These are phyloP conservation scores for Alouatta palliata DNA, from an alignment of 2,113 vertebrate species.

Conservation along the genomic window DNA sequence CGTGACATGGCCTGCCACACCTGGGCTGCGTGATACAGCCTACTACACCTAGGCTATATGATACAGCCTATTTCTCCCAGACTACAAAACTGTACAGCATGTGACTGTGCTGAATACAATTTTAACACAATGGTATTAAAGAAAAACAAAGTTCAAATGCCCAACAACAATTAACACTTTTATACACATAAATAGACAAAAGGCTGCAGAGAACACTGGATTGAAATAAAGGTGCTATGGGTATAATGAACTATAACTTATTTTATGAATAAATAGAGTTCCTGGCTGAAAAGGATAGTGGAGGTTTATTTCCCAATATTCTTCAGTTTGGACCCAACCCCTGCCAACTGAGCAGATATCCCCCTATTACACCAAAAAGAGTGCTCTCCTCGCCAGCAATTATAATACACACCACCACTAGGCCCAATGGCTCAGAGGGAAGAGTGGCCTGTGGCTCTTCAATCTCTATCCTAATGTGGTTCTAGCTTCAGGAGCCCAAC, in stretches of 20 bases:
- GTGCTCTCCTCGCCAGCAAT: not conserved
- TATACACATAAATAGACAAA: conserved; percentile 33
- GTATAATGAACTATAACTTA: not conserved
- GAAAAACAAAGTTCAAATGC: conserved; percentile 49
- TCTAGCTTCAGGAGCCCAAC: not conserved
- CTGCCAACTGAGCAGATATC: not conserved
- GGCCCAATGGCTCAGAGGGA: not conserved
- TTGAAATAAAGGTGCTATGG: conserved; percentile 38
- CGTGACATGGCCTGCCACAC: not conserved
- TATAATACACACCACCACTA: not conserved
- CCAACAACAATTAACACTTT: not conserved
- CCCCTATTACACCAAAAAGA: not conserved
- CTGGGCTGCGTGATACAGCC: not conserved
- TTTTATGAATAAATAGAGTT: conserved; percentile 50
- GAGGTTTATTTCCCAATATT: not conserved
- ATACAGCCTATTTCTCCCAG: not conserved
- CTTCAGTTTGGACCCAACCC: not conserved
- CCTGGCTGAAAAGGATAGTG: not conserved
- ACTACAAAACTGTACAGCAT: not conserved
- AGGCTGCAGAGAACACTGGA: not conserved
- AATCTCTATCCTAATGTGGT: not conserved
- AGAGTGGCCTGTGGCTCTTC: not conserved
- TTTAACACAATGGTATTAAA: not conserved
- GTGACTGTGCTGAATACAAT: not conserved
- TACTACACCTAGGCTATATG: not conserved